These are phyloP conservation scores for Falco cherrug DNA, from an alignment of 2,797 vertebrate species.

Conservation along the genomic window DNA sequence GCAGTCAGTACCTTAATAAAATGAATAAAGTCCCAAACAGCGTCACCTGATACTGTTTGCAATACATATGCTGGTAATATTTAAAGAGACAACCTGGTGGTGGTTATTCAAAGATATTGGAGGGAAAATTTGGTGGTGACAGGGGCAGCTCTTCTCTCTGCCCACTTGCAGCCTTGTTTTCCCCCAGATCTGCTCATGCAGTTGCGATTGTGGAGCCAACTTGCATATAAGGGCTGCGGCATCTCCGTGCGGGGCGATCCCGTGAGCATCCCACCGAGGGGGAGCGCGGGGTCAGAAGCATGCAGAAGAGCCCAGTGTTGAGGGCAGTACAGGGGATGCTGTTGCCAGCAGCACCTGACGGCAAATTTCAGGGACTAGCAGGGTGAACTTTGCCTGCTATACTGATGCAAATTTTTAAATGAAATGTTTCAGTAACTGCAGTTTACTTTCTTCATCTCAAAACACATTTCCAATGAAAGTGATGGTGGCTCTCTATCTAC, in stretches of 20 bases:
- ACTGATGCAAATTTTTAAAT: not conserved
- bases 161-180: not conserved
- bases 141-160: not conserved
- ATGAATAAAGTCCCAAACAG: not conserved
- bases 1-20: not conserved
- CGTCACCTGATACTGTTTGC: not conserved
- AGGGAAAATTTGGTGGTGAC: not conserved
- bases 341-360: rapidly evolving
- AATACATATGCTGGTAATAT: not conserved
- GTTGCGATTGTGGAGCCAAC: not conserved
- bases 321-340: not conserved
- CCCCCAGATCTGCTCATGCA: rapidly evolving
- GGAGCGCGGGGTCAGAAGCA: rapidly evolving
- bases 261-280: rapidly evolving
- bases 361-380: not conserved
- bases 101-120: not conserved
- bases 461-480: not conserved
- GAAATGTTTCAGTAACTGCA: not conserved
- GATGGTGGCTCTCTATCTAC: not conserved
- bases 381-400: not conserved
- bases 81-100: not conserved
- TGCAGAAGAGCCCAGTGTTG: rapidly evolving
- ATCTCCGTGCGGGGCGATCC: rapidly evolving
- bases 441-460: not conserved
- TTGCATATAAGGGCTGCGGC: rapidly evolving